phyloP scores from a whole-genome alignment of 2,888 invertebrate genomes.

The Marasmarcha lunaedactyla region DNA sequence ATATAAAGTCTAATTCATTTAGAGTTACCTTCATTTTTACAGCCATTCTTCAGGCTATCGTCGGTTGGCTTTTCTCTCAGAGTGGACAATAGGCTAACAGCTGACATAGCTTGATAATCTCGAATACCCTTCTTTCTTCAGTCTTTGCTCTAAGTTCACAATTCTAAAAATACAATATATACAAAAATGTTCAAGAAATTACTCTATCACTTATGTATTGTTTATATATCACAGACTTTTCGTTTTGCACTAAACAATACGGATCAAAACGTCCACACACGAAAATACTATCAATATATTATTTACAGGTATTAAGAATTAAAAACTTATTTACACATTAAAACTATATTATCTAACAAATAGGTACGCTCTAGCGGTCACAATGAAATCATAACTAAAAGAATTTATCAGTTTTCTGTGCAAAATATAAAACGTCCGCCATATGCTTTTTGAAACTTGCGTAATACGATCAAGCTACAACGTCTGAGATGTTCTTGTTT shows the following conservation, averaged over 20 bases:
- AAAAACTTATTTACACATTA: slow-evolving; percentile 69
- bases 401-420: slow-evolving; percentile 70
- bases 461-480: slow-evolving; percentile 29
- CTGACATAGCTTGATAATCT: slow-evolving; percentile 63
- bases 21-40: slow-evolving; percentile 48
- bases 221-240: slow-evolving; percentile 75
- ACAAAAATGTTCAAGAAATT: slow-evolving; percentile 65
- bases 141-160: slow-evolving; percentile 64
- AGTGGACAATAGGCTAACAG: slow-evolving; percentile 63
- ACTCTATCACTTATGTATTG: slow-evolving; percentile 66
- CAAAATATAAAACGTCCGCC: slow-evolving; percentile 72
- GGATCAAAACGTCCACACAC: slow-evolving; percentile 71
- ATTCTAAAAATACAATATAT: slow-evolving; percentile 66
- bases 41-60: slow-evolving; percentile 52
- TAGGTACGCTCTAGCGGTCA: slow-evolving; percentile 66
- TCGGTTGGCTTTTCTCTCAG: slow-evolving; percentile 61
- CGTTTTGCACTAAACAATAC: slow-evolving; percentile 67
- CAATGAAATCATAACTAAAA: slow-evolving; percentile 70
- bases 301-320: slow-evolving; percentile 64
- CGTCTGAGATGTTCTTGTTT: slow-evolving; percentile 11
- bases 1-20: neutral
- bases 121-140: slow-evolving; percentile 49
- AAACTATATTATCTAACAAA: slow-evolving; percentile 69
- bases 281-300: slow-evolving; percentile 67
- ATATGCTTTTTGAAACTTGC: slow-evolving; percentile 69